A percentile compares a stretch with the other conserved stretches of the same genome.
These are phyloP conservation scores for Priocnemis perturbator DNA, from an alignment of 2,888 invertebrate species.

Conservation along the genomic window DNA sequence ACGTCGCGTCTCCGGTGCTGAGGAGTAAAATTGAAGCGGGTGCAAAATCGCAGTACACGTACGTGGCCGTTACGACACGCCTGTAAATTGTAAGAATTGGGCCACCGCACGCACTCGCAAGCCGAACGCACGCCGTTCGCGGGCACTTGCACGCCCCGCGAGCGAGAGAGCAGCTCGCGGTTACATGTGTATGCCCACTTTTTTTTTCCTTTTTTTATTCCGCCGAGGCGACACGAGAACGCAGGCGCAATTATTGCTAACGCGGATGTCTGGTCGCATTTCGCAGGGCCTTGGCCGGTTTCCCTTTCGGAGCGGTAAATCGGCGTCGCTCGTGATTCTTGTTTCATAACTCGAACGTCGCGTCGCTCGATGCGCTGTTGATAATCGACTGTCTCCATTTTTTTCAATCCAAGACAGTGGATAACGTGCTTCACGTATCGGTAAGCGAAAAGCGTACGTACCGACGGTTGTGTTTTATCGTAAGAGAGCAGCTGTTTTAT, in stretches of 20 bases:
- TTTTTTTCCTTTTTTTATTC: conserved; percentile 46
- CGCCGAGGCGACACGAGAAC: conserved; percentile 60
- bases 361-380: no score
- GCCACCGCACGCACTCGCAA: conserved; percentile 53
- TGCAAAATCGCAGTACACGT: conserved; percentile 51
- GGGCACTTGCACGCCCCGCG: conserved; percentile 5
- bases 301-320: conserved; percentile 63
- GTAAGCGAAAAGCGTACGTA: no score
- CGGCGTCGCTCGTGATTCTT: conserved; percentile 6
- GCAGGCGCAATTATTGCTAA: conserved; percentile 70
- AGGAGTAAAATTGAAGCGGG: conserved; percentile 25
- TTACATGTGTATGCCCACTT: conserved; percentile 31
- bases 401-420: no score
- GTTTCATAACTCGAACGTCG: no score
- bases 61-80: conserved; percentile 63
- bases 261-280: conserved; percentile 73
- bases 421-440: no score
- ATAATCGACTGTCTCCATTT: no score
- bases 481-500: no score
- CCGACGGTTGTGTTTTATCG: no score
- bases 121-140: conserved; percentile 17
- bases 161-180: conserved; percentile 24
- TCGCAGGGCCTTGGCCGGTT: conserved; percentile 73
- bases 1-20: not conserved
- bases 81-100: conserved; percentile 72